Base-by-base conservation (phyloP, 1,140 invertebrate genomes). In the Drosophila cardini region DNA sequence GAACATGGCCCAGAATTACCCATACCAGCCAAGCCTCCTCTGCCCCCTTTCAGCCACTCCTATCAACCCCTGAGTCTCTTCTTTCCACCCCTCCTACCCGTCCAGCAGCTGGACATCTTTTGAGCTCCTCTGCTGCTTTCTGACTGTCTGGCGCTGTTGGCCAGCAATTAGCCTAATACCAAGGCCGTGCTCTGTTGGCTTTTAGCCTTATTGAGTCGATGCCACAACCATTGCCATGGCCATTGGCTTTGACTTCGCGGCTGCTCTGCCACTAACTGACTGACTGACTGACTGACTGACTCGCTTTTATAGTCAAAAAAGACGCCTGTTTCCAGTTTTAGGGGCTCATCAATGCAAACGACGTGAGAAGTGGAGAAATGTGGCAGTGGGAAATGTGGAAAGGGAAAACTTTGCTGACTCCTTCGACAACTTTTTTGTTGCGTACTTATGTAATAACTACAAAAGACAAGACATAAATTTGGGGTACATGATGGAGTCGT, bases 81-180 rank as follows among this genome's bases (percentile, higher is more conserved):
- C 42, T 26, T 26, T 26, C 21, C 21, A 21, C 21, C 21, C 1
- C 21, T 3, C 3, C 21, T 3, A 26, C 21, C 21, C 21, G 2
- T 26, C 4, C 21, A 26, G 2, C 21, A 26, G 63, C 61, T 58
- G 69, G 62, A 78, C 77, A 86, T 79, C 83, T 87, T 77, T 83
- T 73, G 72, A 72, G 78, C 32, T 46, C 26, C 34, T 40, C 9
- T 26, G 1, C 36, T 32, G 18, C 13, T 38, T 11, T n/a, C 56
- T 30, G 21, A 26, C 56, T 16, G 42, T 3, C 26, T 21, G 13
- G 57, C 42, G 21, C 40, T 57, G 26, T 64, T 64, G 58, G 74
- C 60, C 80, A 72, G 76, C 84, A 86, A 86, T 86, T 86, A 86
- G 83, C 80, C 72, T 86, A 86, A 86, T 86, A 89, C 76, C 75